phyloP scores from a whole-genome alignment of 1,140 invertebrate genomes.

The Dinoponera quadriceps region DNA sequence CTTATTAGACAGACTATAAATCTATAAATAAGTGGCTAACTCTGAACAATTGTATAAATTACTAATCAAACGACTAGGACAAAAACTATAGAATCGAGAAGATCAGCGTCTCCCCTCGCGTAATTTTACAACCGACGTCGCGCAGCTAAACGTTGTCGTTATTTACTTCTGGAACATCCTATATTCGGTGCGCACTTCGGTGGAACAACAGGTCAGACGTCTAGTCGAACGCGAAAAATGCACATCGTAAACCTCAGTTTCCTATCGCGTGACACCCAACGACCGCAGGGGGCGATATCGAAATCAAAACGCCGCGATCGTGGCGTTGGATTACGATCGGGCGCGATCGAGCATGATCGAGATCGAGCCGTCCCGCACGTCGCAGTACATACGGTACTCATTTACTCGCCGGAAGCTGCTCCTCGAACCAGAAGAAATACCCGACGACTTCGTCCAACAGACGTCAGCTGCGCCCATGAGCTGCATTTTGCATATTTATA shows the following conservation, averaged over 20 bases:
- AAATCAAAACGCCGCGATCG: slow-evolving; percentile 77
- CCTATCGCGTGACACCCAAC: slow-evolving; percentile 77
- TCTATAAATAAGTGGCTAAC: too few relatives aligned
- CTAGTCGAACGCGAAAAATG: slow-evolving; percentile 49
- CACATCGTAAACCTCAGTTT: slow-evolving; percentile 79
- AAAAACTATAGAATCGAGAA: too few relatives aligned
- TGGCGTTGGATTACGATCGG: slow-evolving; percentile 72
- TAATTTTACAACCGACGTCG: too few relatives aligned
- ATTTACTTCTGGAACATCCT: slow-evolving; percentile 11
- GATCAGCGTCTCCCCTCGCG: too few relatives aligned
- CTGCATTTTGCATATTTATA: slow-evolving; percentile 7
- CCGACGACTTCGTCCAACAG: neutral
- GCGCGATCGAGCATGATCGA: slow-evolving; percentile 17
- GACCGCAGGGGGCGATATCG: slow-evolving; percentile 76
- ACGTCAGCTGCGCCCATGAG: neutral
- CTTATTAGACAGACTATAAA: too few relatives aligned
- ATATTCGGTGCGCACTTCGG: neutral
- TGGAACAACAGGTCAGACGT: slow-evolving; percentile 18
- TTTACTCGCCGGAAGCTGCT: slow-evolving; percentile 20
- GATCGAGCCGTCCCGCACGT: neutral
- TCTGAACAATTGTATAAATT: too few relatives aligned
- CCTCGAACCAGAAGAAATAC: neutral
- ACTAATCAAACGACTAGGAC: too few relatives aligned
- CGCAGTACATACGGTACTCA: slow-evolving; percentile 7
- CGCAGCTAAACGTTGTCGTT: neutral